A percentile compares a stretch with the other conserved stretches of the same genome.
These are phyloP conservation scores for Habrosyne pyritoides DNA, from an alignment of 2,888 invertebrate species.

Conservation along the genomic window DNA sequence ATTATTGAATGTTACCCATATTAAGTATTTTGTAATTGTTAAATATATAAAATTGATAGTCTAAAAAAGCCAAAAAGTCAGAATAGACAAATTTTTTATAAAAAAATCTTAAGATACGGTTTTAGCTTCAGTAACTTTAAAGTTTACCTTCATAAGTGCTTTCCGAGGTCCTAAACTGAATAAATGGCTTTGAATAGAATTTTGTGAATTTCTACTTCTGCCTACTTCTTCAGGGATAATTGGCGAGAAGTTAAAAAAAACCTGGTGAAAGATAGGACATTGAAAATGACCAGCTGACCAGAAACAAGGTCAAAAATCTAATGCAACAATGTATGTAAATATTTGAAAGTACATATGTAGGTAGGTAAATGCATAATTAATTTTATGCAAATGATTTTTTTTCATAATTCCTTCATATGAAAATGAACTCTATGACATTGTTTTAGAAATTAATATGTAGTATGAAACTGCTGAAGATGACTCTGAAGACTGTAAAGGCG, in stretches of 20 bases:
- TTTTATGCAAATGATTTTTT: conserved; percentile 1
- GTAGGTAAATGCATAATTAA: conserved; percentile 5
- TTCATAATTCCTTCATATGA: not conserved
- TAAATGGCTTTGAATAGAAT: not conserved
- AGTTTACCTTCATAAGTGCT: too few species aligned
- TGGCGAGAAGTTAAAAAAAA: not conserved
- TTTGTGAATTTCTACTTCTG: too few species aligned
- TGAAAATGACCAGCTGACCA: not conserved
- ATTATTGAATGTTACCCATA: too few species aligned
- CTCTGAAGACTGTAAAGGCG: not conserved
- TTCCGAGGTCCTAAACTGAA: too few species aligned
- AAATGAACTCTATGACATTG: not conserved
- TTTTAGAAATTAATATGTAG: not conserved
- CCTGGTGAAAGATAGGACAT: not conserved
- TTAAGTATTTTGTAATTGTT: too few species aligned
- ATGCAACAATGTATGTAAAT: not conserved
- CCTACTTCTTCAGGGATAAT: too few species aligned
- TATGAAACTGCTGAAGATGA: not conserved
- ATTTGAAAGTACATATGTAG: conserved; percentile 4
- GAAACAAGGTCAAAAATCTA: conserved; percentile 3
- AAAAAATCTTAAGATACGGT: too few species aligned
- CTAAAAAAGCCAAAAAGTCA: too few species aligned
- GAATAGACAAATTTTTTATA: too few species aligned
- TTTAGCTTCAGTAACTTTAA: too few species aligned
- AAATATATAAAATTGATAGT: too few species aligned